Evolutionary conservation across 2,888 invertebrate species (phyloP), one percentile per base, ranked within the genome.

Genomic region (Tachina fera): DNA sequence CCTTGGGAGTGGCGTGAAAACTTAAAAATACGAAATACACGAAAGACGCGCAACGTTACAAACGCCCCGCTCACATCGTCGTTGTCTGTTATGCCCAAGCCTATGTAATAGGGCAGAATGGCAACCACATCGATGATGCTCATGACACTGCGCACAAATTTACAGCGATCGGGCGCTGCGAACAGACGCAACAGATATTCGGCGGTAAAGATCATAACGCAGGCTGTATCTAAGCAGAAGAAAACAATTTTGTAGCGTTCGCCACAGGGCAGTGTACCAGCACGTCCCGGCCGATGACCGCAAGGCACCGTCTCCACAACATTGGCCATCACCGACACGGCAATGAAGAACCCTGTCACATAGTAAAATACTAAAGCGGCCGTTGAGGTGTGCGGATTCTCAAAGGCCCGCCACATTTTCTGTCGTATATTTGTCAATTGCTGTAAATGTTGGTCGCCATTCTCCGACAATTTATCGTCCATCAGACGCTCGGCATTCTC

Each of bases 21-120:
- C 94, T 99, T 99, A 95, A 99, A 99, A 93, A 99, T 99, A 93
- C 99, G 96, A 95, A 99, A 99, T 90, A 99, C 99, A 90, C 99
- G 96, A 94, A 99, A 99, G 92, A 99, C 99, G 91, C 99, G 94
- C 89, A 99, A 95, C 88, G 99, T 99, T 89, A 99, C 99, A 94
- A 99, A 99, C 82, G 99, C 99, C 86, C 99, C 99, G 87, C 98
- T 98, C 86, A 99, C 98, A 93, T 99, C 98, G 93, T 99, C 98
- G 94, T 99, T 99, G 94, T 99, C 98, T 87, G 97, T 98, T 91
- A 99, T 98, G 89, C 98, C 98, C 89, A 99, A 94, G 60, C 99
- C 99, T 92, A 99, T 99, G 93, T 99, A 99, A 93, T 99, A 99
- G 82, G 99, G 99, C 92, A 99, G 94, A 90, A 99, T 99, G 89